These are phyloP conservation scores for Caerostris darwini DNA, from an alignment of 1,140 invertebrate genomes.

Conservation along the genomic window DNA sequence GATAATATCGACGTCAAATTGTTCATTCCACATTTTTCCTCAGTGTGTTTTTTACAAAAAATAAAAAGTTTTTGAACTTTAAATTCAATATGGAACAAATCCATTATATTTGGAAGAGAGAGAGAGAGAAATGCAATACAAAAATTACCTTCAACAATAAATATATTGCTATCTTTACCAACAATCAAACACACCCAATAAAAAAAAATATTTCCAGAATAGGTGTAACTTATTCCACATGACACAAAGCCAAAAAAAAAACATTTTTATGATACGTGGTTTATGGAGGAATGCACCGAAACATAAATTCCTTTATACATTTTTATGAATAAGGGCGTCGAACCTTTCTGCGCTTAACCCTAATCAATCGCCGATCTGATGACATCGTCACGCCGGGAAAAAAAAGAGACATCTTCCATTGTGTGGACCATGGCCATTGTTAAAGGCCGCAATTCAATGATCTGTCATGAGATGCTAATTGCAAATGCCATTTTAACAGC, in stretches of 20 bases:
- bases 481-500: slow-evolving; percentile 30
- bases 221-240: not conserved
- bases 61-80: too few species aligned
- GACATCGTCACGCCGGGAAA: slow-evolving; percentile 67
- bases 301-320: not conserved
- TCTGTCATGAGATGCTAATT: slow-evolving; percentile 53
- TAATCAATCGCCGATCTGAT: slow-evolving; percentile 62
- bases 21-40: too few species aligned
- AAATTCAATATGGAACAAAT: too few species aligned
- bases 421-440: slow-evolving; percentile 61
- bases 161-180: too few species aligned
- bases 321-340: slow-evolving; percentile 55
- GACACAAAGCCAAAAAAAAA: not conserved
- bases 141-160: too few species aligned
- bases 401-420: slow-evolving; percentile 51
- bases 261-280: slow-evolving; percentile 14
- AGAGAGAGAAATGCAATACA: too few species aligned
- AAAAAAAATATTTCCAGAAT: not conserved
- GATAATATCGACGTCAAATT: too few species aligned
- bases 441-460: slow-evolving; percentile 48
- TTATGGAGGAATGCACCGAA: not conserved
- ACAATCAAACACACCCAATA: not conserved
- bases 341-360: slow-evolving; percentile 53
- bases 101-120: too few species aligned
- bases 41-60: too few species aligned